Evolutionary conservation across 2,888 invertebrate genomes (phyloP), one percentile per base, ranked within the genome.

Genomic region (Yponomeuta sedellus): DNA sequence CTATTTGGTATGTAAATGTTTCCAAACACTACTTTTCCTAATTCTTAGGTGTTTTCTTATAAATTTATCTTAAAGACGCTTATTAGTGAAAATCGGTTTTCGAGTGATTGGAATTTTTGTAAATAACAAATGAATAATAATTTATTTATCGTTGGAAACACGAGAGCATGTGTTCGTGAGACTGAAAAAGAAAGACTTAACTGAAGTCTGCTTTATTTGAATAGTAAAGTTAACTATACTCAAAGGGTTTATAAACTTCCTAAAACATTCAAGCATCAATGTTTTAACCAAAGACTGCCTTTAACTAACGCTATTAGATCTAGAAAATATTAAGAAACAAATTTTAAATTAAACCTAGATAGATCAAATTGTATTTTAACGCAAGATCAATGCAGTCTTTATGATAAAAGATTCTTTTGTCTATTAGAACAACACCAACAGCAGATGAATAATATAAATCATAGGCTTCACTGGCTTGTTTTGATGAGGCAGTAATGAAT

Each of bases 141-240:
- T 69, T 75, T 75, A 71, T 70, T 75, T 73, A 71, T 77, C 77
- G 72, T 76, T 74, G 74, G 74, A 74, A 75, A 78, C 77, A 77
- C 75, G 72, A 69, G 62, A 22, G 68, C 70, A 34, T 34, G 71
- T 73, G 79, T 82, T 80, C 78, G 73, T 70, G 79, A 82, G 85
- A 86, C 85, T 85, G 85, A 85, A 63, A 34, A 25, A 25, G 11
- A 63, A 63, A 63, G 63, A 40, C 61, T 40, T 20, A 44, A 52
- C 44, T 12, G 5, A 40, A 63, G 63, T 63, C 40, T 39, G 63
- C 40, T 39, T 39, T 63, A n/a, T 63, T 52, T 12, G 19, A 59
- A 20, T 22, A 22, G 25, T 22, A 20, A 63, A 63, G n/a, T 39
- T n/a, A 63, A 40, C 25, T 63, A n/a, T 40, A 63, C 40, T 63